Conservation (phyloP, 2,888 invertebrate genomes). For the Hybos culiciformis region DNA sequence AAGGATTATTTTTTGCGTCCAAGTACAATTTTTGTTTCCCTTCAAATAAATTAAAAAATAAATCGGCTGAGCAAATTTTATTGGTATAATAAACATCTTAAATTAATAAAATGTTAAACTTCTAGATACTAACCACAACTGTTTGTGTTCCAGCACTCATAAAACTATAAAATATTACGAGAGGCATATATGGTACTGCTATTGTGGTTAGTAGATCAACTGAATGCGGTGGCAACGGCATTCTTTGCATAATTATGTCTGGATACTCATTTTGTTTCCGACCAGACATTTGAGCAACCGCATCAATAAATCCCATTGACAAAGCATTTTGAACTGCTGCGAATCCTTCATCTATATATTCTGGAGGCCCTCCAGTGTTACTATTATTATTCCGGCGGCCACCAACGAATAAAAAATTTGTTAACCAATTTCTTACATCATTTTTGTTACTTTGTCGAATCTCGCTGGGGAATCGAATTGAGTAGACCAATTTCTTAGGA, state of each 20-base stretch:
- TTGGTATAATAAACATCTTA: no score
- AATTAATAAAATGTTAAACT: background rate
- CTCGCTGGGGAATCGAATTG: no score
- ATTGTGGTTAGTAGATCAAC: conserved; percentile 49
- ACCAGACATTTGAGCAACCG: background rate
- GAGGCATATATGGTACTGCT: conserved; percentile 49
- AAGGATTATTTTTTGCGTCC: background rate
- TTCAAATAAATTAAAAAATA: no score
- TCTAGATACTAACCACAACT: conserved; percentile 36
- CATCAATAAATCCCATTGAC: conserved; percentile 28
- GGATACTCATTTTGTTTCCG: conserved; percentile 4
- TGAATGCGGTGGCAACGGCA: conserved; percentile 53
- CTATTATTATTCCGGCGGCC: no score
- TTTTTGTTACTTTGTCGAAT: no score
- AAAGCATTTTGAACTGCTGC: no score
- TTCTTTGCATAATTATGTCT: conserved; percentile 34
- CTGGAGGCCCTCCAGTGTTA: no score
- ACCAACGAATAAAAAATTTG: no score
- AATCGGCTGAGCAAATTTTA: no score
- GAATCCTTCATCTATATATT: no score
- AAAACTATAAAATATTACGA: conserved; percentile 63
- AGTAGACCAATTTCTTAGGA: no score
- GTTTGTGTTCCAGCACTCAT: conserved; percentile 63
- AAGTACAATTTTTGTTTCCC: background rate
- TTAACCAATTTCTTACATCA: no score